Conservation (phyloP, 2,797 vertebrate genomes). For the Sebastes hubbsi region DNA sequence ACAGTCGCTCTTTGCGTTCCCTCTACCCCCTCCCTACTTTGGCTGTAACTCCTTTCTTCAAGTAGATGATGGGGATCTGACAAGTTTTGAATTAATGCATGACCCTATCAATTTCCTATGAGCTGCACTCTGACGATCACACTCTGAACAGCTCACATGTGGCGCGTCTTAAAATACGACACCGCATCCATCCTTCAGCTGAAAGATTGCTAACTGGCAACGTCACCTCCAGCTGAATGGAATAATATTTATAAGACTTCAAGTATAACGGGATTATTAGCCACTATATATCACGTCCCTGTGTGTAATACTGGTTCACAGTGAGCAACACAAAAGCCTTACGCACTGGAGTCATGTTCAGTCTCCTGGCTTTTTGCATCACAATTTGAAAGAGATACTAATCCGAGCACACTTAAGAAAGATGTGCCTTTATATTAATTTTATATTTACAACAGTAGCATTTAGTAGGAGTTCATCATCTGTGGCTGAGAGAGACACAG, state of each 20-base stretch:
- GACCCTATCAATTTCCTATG: constrained; percentile 72
- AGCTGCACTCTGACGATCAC: constrained; percentile 48
- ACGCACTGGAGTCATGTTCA: constrained; percentile 6
- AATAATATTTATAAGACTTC: constrained; percentile 70
- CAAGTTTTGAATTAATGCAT: constrained; percentile 58
- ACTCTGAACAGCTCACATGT: constrained; percentile 36
- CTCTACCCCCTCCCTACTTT: neutral
- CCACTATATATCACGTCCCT: constrained; percentile 44
- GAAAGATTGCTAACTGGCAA: constrained; percentile 48
- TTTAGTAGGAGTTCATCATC: constrained; percentile 45
- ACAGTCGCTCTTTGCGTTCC: neutral
- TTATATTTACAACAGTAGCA: constrained; percentile 13
- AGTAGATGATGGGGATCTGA: constrained; percentile 43
- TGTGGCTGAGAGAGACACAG: constrained; percentile 16
- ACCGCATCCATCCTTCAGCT: constrained; percentile 43
- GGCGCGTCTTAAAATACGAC: constrained; percentile 58
- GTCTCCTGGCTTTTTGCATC: constrained; percentile 5
- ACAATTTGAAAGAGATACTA: neutral
- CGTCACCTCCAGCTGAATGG: constrained; percentile 58
- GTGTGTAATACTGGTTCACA: constrained; percentile 30
- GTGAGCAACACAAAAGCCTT: constrained; percentile 26
- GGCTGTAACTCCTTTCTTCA: constrained; percentile 28
- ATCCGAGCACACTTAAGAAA: constrained; percentile 2
- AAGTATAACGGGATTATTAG: constrained; percentile 41
- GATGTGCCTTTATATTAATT: constrained; percentile 6